Conservation (phyloP, 2,797 vertebrate species). For the Ptychadena robeensis region DNA sequence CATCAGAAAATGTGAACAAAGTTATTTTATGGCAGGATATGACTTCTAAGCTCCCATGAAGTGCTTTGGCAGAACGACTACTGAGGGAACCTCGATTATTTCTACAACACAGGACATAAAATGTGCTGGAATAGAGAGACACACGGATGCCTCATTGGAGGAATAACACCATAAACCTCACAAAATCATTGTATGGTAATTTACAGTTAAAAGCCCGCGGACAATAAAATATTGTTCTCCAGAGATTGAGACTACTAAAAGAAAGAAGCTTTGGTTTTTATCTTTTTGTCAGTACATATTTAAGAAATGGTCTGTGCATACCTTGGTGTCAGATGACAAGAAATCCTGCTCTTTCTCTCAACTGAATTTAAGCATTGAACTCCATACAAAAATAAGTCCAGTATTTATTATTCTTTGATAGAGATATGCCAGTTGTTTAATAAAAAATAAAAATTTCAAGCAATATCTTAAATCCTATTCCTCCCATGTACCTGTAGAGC, state of each 20-base stretch:
- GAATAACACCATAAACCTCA: constrained; percentile 33
- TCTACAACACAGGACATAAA: constrained; percentile 10
- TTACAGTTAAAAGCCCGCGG: constrained; percentile 19
- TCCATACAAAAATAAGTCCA: background rate
- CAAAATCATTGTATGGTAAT: constrained; percentile 9
- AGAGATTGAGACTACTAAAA: constrained; percentile 8
- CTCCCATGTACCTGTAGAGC: too few species aligned
- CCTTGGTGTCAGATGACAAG: background rate
- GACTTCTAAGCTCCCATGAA: constrained; percentile 1
- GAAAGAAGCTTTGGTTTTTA: background rate
- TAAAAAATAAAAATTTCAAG: too few species aligned
- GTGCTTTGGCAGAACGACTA: background rate
- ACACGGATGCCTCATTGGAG: constrained; percentile 14
- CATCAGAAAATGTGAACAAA: too few species aligned
- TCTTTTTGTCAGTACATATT: background rate
- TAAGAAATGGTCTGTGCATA: background rate
- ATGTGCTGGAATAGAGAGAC: background rate
- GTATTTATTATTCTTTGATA: too few species aligned
- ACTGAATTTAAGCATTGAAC: background rate
- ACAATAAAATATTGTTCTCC: constrained; percentile 16
- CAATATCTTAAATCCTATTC: too few species aligned
- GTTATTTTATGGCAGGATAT: background rate
- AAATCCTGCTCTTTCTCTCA: background rate
- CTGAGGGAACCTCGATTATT: constrained; percentile 27
- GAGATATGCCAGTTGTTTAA: too few species aligned